Conservation (phyloP, 2,797 vertebrate genomes). For the Gymnocypris eckloni region DNA sequence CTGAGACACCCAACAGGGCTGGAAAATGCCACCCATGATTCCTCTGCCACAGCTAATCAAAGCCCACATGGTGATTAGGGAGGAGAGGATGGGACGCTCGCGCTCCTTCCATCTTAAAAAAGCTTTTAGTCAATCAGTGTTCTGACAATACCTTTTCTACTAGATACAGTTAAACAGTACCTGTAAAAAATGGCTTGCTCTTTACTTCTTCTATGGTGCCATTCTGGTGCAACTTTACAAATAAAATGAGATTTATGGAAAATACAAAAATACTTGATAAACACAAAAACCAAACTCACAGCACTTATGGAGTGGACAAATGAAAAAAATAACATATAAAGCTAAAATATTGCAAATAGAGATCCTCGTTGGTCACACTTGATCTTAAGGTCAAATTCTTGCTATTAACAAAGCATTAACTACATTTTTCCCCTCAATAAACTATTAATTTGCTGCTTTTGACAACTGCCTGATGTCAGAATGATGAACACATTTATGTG, state of each 20-base stretch:
- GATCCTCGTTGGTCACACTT: background rate
- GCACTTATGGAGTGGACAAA: background rate
- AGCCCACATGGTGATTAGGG: constrained; percentile 72
- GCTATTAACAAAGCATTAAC: too few relatives aligned
- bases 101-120: constrained; percentile 69
- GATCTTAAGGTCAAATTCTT: background rate
- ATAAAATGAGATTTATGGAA: background rate
- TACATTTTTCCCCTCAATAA: too few relatives aligned
- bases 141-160: constrained; percentile 12
- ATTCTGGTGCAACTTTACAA: constrained; percentile 2
- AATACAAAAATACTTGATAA: constrained; percentile 2
- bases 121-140: constrained; percentile 54
- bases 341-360: background rate
- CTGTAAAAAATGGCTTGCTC: background rate
- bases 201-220: background rate
- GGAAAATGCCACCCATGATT: constrained; percentile 77
- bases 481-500: background rate
- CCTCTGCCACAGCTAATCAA: constrained; percentile 72
- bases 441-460: background rate
- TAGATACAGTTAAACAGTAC: background rate
- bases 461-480: background rate
- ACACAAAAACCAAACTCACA: background rate
- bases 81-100: constrained; percentile 34
- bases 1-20: constrained; percentile 66
- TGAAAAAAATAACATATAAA: background rate